phyloP scores from a whole-genome alignment of 2,888 invertebrate species.

The Gisinianus flammeolus region DNA sequence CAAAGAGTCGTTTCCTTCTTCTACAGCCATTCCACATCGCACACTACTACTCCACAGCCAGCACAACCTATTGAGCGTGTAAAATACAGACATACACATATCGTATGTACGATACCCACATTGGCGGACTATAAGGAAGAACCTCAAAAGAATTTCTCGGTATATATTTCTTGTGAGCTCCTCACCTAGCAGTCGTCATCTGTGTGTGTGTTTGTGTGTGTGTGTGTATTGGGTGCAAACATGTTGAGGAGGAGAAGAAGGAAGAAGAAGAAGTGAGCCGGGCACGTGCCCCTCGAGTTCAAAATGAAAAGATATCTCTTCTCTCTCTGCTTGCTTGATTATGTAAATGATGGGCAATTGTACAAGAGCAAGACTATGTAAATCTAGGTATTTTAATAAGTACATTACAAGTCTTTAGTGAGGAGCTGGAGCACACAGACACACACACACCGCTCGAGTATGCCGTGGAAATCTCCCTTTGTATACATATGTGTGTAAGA shows the following conservation, averaged over 20 bases:
- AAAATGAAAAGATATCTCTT: slow-evolving; percentile 39
- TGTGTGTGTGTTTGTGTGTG: too few relatives aligned
- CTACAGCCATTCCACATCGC: neutral
- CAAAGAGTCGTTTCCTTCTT: neutral
- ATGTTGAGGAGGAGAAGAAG: slow-evolving; percentile 1
- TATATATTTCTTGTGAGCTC: too few relatives aligned
- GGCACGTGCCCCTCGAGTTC: slow-evolving; percentile 41
- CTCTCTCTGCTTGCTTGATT: slow-evolving; percentile 38
- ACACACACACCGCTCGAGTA: too few relatives aligned
- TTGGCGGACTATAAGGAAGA: too few relatives aligned
- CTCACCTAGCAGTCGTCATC: too few relatives aligned
- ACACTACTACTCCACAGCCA: neutral
- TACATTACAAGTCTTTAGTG: slow-evolving; percentile 10
- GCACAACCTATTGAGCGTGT: neutral
- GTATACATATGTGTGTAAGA: too few relatives aligned
- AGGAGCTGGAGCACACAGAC: too few relatives aligned
- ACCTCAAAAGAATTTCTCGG: too few relatives aligned
- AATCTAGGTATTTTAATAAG: slow-evolving; percentile 21
- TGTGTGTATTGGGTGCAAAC: too few relatives aligned
- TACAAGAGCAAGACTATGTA: slow-evolving; percentile 23
- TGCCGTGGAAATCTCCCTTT: too few relatives aligned
- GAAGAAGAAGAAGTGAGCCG: slow-evolving; percentile 22
- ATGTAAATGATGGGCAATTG: slow-evolving; percentile 46
- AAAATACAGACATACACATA: too few relatives aligned
- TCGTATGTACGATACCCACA: too few relatives aligned